Evolutionary conservation across 2,113 vertebrate species (phyloP), one percentile per base, ranked within the genome.

Genomic region (Argyrosomus japonicus): DNA sequence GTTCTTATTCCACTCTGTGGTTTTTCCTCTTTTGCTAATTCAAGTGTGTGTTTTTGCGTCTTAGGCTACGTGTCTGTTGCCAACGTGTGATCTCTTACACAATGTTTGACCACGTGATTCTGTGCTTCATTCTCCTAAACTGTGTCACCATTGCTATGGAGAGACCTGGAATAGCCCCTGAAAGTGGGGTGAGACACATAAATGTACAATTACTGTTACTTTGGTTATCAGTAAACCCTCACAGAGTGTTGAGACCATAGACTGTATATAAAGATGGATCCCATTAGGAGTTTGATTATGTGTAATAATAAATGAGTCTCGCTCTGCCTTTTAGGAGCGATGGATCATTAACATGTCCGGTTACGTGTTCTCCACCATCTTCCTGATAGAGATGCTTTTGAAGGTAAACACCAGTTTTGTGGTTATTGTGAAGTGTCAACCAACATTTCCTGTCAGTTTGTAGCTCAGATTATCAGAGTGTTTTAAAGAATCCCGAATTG

Each of bases 371-470:
- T 96, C 96, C 19, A 95, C 93, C 14, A 96, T 97, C 84, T 98
- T 98, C 57, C 92, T 97, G 75, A 90, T 88, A 4, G 97, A 98
- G 92, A 98, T 98, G 97, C 91, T 96, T 91, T 94, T 97, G 74
- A 98, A 98, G 96, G 97, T 98, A 95, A 90, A 48, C 23, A 19
- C 19, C 29, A 19, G 3, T 5, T 18, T 50, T 50, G 15, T 50
- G 14, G 5, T 18, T 50, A 5, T 50, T 50, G 1, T 50, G 48
- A 18, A 18, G 18, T 17, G 15, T 5, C 18, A 32, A 68, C 10
- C 51, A 2, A 21, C 6, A 9, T 21, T 8, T 21, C 19, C 18
- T 53, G 48, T 50, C 45, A 47, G 0, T 50, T 50, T 50, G 48
- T 50, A 18, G 15, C 15, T 1, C 1, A 5, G 14, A 15, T 5